Evolutionary conservation across 2,113 vertebrate genomes (phyloP).

Genomic region (Oncorhynchus tshawytscha): DNA sequence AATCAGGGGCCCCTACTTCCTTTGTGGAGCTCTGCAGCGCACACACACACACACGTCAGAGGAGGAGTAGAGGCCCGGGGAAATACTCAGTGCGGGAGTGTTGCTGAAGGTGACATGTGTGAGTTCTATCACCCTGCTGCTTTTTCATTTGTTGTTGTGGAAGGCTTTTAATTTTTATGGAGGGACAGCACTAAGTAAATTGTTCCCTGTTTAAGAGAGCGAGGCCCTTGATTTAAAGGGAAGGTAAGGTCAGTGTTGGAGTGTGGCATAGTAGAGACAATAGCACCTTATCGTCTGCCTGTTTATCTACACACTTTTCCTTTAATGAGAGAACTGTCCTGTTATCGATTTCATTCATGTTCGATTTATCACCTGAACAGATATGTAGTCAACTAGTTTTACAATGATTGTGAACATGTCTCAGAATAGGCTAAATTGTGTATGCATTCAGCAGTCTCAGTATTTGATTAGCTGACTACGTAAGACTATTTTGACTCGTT

Average conservation of each 20-base stretch:
- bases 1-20: conserved; percentile 97
- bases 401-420: background rate
- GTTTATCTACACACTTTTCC: background rate
- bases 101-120: conserved; percentile 54
- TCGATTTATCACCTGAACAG: background rate
- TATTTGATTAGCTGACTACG: too few relatives aligned
- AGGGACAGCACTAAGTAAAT: conserved; percentile 87
- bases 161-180: conserved; percentile 91
- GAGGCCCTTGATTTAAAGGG: conserved; percentile 38
- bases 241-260: conserved; percentile 16
- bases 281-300: background rate
- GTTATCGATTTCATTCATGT: background rate
- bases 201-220: conserved; percentile 74
- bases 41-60: conserved; percentile 68
- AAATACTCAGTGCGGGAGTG: conserved; percentile 85
- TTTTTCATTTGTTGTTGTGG: conserved; percentile 91
- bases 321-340: background rate
- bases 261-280: background rate
- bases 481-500: too few relatives aligned
- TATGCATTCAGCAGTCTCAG: too few relatives aligned
- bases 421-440: too few relatives aligned
- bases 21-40: conserved; percentile 77
- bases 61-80: conserved; percentile 84
- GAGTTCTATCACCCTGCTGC: conserved; percentile 82
- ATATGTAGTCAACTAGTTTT: background rate